phyloP scores from a whole-genome alignment of 2,113 vertebrate genomes.

The Neofelis nebulosa region DNA sequence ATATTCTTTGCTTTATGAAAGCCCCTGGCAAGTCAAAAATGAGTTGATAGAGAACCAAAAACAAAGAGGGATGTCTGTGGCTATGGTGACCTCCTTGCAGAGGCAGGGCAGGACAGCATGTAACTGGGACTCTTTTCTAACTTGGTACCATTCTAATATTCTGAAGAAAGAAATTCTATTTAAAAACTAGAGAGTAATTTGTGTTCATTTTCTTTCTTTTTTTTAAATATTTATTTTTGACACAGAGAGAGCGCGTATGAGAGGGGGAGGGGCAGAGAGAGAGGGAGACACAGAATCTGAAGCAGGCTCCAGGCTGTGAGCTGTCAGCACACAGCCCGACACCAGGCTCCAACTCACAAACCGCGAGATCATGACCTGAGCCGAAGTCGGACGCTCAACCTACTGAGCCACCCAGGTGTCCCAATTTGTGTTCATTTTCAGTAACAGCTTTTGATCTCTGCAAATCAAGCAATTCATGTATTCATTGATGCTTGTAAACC shows the following conservation, averaged over 20 bases:
- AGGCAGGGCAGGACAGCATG: neutral
- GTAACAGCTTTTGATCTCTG: neutral
- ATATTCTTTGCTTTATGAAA: neutral
- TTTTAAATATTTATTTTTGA: too few relatives aligned
- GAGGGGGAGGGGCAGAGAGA: too few relatives aligned
- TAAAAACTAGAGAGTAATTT: neutral
- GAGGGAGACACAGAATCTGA: too few relatives aligned
- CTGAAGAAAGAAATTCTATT: neutral
- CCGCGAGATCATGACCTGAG: too few relatives aligned
- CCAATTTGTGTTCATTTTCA: neutral
- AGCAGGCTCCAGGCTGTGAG: too few relatives aligned
- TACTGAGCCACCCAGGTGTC: too few relatives aligned
- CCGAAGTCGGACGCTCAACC: too few relatives aligned
- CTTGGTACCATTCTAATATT: neutral
- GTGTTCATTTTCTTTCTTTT: neutral
- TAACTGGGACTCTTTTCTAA: neutral
- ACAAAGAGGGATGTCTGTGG: neutral
- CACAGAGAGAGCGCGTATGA: too few relatives aligned
- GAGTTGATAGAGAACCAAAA: neutral
- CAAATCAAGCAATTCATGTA: neutral
- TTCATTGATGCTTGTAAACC: neutral
- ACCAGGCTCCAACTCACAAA: too few relatives aligned
- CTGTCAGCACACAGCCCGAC: too few relatives aligned
- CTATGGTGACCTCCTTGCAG: neutral
- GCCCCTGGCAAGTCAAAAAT: neutral